These are phyloP conservation scores for Lepidurus couesii DNA, from an alignment of 1,140 invertebrate species.

Conservation along the genomic window DNA sequence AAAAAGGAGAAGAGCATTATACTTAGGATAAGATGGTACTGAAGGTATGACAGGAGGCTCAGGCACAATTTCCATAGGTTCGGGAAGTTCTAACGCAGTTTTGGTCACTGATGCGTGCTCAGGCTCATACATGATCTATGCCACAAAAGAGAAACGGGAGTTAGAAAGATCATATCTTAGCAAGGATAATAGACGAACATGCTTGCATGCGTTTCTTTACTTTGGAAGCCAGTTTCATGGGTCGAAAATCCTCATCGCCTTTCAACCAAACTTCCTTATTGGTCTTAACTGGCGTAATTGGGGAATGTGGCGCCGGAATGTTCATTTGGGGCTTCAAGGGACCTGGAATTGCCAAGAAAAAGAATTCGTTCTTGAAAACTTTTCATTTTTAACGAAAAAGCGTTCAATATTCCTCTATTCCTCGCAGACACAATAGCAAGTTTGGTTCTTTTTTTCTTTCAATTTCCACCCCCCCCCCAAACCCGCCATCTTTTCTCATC, in stretches of 20 bases:
- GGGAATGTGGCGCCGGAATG: not conserved
- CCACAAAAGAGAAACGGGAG: too few relatives aligned
- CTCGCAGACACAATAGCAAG: not conserved
- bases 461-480: too few relatives aligned
- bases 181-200: not conserved
- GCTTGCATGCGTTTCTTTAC: not conserved
- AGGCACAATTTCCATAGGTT: not conserved
- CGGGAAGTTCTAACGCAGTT: not conserved
- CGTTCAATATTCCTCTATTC: not conserved
- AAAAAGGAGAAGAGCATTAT: not conserved
- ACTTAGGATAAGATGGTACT: conserved; percentile 7
- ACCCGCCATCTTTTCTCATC: conserved; percentile 6
- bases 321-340: not conserved
- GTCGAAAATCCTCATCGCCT: not conserved
- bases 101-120: not conserved
- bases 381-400: not conserved
- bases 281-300: not conserved
- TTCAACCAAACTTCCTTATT: not conserved
- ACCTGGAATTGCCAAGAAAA: not conserved
- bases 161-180: not conserved
- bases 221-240: not conserved
- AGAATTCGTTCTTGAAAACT: not conserved
- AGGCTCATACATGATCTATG: not conserved
- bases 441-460: not conserved
- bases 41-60: not conserved